phyloP scores from a whole-genome alignment of 1,140 invertebrate genomes.

The Drosophila sucinea region DNA sequence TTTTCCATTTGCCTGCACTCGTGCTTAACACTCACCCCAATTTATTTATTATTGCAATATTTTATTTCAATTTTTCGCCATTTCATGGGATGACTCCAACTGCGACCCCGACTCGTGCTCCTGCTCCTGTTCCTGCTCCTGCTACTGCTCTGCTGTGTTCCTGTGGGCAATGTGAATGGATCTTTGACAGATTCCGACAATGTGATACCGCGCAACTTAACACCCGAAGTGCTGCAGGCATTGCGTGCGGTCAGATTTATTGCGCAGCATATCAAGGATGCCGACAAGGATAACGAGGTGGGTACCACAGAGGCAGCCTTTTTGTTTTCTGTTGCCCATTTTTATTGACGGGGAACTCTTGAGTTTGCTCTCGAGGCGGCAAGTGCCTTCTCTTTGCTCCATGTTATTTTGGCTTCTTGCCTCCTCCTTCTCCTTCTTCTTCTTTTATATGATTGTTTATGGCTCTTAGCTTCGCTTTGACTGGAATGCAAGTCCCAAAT shows the following conservation, averaged over 20 bases:
- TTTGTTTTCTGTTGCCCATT: conserved; percentile 54
- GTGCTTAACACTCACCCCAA: conserved; percentile 41
- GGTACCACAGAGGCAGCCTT: conserved; percentile 58
- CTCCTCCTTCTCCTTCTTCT: background rate
- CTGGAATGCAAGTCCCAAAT: conserved; percentile 64
- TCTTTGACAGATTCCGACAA: conserved; percentile 88
- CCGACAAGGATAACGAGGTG: conserved; percentile 97
- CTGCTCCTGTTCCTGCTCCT: background rate
- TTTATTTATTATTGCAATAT: conserved; percentile 79
- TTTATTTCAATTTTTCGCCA: conserved; percentile 78
- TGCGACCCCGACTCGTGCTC: background rate
- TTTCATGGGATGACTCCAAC: conserved; percentile 62
- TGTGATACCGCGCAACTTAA: conserved; percentile 90
- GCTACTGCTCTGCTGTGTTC: background rate
- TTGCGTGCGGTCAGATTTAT: conserved; percentile 97
- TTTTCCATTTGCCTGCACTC: conserved; percentile 6
- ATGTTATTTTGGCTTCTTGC: conserved; percentile 52
- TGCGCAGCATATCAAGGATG: conserved; percentile 98
- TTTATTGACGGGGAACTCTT: conserved; percentile 58
- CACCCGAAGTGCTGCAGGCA: conserved; percentile 94
- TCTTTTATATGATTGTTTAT: conserved; percentile 71
- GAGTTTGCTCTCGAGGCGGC: conserved; percentile 18
- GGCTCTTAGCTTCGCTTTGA: conserved; percentile 48
- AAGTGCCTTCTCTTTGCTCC: conserved; percentile 42
- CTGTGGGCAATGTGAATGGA: conserved; percentile 26